Base-by-base conservation (phyloP, 2,888 invertebrate species). In the Drosophila paranaensis region DNA sequence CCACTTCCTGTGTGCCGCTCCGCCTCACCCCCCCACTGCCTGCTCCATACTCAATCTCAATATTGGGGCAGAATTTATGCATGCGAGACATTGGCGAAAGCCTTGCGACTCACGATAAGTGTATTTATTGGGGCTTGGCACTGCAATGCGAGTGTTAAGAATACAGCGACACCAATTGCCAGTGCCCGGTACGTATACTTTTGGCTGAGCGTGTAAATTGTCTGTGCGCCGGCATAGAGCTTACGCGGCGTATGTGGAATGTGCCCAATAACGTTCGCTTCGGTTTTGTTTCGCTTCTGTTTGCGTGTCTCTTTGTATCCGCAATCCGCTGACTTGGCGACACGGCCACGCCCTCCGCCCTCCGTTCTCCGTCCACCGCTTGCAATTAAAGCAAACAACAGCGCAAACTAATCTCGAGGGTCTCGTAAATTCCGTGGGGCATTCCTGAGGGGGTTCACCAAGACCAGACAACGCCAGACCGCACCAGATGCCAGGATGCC, bases 331-430 rank as follows among this genome's bases (percentile, higher is more conserved):
- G 83, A 83, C 80, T 77, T 88, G 81, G 71, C 88, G 83, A 82
- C 82, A 77, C 74, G 68, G 55, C 72, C 86, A 87, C 89, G 84
- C 87, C 84, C 62, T 48, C 53, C 64, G 57, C 75, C 20, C 20
- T 20, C 20, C 20, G 20, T 20, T 2, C 20, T 20, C 20, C 89
- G 84, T 84, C 84, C 62, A 46, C 55, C 64, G 57, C 75, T 81
- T 79, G 88, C 86, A 87, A 87, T 87, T 87, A 87, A 87, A 74
- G 79, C 86, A 86, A 88, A 88, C 81, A 79, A 82, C 68, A 82
- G 69, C 53, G 71, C 68, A 85, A 84, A 89, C 87, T 88, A 86
- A 86, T 86, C 86, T 89, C 89, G 74, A 79, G 89, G 77, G 86
- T 55, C 87, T 86, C 86, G 87, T 87, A 87, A 87, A 87, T 89